Evolutionary conservation across 2,797 vertebrate species (phyloP), one percentile per base, ranked within the genome.

Genomic region (Silurus aristotelis): DNA sequence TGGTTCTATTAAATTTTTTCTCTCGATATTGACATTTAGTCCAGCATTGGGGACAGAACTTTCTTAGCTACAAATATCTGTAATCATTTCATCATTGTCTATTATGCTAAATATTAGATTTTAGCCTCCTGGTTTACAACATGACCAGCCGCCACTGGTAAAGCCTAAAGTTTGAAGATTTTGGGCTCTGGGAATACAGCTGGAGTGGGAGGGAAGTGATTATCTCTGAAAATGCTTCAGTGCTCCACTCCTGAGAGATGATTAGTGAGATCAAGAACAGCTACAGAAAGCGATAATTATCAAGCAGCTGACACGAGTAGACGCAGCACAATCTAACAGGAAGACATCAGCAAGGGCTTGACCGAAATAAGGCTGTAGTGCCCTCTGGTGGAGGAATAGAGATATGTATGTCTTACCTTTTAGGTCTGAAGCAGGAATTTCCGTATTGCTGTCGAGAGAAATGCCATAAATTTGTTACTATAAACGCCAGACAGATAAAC

Each of bases 351-450:
- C 17, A 48, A 75, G 43, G 3, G 70, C 56, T 64, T 20, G 61
- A 5, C 5, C 27, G 55, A 27, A 67, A 60, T 68, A 3, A 56
- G 14, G 43, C 58, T 78, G 67, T 64, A 83, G 72, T 48, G 80
- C 85, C 7, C 81, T 83, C 85, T 83, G 43, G 55, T 86, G 85
- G 81, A 86, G 43, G 48, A 46, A 71, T 9, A 8, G 7, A 46
- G 71, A 66, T 22, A 15, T 27, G 4, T 0, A 46, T 5, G 22
- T 6, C 88, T 87, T 73, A 89, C 88, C 85, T 83, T 87, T 88
- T 64, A 88, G 75, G 38, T 87, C 87, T 67, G 87, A 85, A 10
- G 87, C 25, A 0, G 83, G 84, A 79, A 89, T 31, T 3, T 89
- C 88, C 81, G 75, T 71, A 48, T 83, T 88, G 38, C 88, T 89